phyloP scores from a whole-genome alignment of 2,797 vertebrate species.

The Triplophysa bombifrons region DNA sequence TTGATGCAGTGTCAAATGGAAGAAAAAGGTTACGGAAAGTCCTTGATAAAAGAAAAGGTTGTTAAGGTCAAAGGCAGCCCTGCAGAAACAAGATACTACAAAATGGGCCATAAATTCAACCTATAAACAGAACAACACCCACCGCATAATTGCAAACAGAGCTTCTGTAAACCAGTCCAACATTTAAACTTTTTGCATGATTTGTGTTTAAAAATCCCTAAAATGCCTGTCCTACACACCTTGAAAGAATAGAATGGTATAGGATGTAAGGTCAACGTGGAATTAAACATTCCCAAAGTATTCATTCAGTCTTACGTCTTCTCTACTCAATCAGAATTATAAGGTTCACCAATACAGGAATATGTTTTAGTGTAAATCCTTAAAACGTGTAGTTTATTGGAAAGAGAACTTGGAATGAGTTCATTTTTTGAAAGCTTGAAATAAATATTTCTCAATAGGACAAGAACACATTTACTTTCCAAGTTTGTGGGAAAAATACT shows the following conservation, averaged over 20 bases:
- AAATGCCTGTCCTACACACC: not conserved
- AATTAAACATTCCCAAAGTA: too few species aligned
- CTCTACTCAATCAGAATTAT: not conserved
- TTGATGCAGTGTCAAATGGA: not conserved
- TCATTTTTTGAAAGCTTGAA: constrained; percentile 26
- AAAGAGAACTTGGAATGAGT: constrained; percentile 11
- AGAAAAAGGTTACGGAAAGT: constrained; percentile 16
- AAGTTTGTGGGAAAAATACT: constrained; percentile 8
- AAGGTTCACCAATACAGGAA: constrained; percentile 15
- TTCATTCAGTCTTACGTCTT: not conserved
- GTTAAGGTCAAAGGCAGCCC: constrained; percentile 23
- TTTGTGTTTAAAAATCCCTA: constrained; percentile 21
- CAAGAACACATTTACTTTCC: constrained; percentile 41
- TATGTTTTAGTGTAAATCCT: constrained; percentile 1
- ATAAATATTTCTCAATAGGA: constrained; percentile 22
- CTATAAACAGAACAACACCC: constrained; percentile 50
- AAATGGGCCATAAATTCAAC: constrained; percentile 45
- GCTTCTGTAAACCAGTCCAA: constrained; percentile 31
- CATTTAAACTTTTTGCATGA: constrained; percentile 9
- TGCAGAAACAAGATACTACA: constrained; percentile 38
- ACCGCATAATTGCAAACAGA: constrained; percentile 56
- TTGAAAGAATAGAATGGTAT: not conserved
- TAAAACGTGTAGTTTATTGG: constrained; percentile 33
- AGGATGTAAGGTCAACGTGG: constrained; percentile 11
- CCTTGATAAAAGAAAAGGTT: constrained; percentile 4